A percentile compares a stretch with the other conserved stretches of the same genome.
Conservation (phyloP, 2,797 vertebrate species). For the Acanthornis magna region DNA sequence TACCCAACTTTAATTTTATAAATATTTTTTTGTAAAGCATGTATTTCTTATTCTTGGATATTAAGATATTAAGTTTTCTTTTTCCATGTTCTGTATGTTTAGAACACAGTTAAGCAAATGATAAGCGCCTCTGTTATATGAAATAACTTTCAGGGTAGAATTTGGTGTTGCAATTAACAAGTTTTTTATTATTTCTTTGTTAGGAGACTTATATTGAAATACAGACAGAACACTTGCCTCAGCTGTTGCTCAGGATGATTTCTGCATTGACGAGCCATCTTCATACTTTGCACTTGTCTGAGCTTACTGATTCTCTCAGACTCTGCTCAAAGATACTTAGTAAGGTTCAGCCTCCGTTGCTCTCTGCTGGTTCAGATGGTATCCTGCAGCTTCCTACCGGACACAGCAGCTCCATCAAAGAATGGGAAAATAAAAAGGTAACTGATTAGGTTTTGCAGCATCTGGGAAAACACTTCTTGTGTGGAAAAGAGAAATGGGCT, state of each 20-base stretch:
- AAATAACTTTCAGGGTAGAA: not conserved
- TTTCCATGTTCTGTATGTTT: not conserved
- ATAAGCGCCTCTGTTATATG: not conserved
- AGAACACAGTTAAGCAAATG: not conserved
- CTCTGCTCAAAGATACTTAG: slow-evolving; percentile 99
- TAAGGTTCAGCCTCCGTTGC: slow-evolving; percentile 94
- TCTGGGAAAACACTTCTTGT: not conserved
- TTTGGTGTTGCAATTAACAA: not conserved
- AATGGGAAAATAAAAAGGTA: slow-evolving; percentile 86
- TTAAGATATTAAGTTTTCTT: not conserved
- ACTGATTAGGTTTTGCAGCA: not conserved
- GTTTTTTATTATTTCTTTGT: slow-evolving; percentile 17
- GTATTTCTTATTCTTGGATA: not conserved
- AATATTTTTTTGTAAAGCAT: not conserved
- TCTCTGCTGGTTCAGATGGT: slow-evolving; percentile 80
- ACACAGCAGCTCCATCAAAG: slow-evolving; percentile 73
- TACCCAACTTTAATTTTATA: not conserved
- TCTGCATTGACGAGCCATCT: slow-evolving; percentile 91
- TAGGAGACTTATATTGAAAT: slow-evolving; percentile 99
- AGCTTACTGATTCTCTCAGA: slow-evolving; percentile 92
- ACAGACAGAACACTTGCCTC: slow-evolving; percentile 97
- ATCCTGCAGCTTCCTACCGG: slow-evolving; percentile 74
- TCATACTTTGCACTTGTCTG: slow-evolving; percentile 84
- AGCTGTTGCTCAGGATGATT: slow-evolving; percentile 93
- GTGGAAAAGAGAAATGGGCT: not conserved